Conservation (phyloP, 2,888 invertebrate species). For the Cephus pulcher region DNA sequence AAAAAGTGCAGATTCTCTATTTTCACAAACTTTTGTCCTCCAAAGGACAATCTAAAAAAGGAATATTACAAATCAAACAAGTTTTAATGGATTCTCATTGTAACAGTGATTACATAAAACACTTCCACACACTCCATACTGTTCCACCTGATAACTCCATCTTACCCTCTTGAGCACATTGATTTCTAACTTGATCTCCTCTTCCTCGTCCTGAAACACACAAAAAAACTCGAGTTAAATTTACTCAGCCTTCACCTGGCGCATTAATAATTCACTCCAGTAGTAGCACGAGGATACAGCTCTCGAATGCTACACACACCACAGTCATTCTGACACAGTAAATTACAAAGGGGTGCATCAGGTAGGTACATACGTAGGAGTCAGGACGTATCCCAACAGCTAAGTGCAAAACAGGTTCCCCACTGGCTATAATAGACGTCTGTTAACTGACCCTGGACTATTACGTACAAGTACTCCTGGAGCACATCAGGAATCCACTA, state of each 20-base stretch:
- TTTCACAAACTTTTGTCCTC: not conserved
- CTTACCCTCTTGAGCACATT: conserved; percentile 95
- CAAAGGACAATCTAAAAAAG: too few relatives aligned
- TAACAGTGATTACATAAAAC: not conserved
- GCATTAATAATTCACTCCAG: not conserved
- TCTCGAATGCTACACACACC: not conserved
- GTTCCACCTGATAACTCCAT: not conserved
- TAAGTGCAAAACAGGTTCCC: not conserved
- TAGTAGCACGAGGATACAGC: not conserved
- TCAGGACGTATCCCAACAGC: not conserved
- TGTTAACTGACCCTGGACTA: not conserved
- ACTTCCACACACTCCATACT: not conserved
- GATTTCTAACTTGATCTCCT: conserved; percentile 99
- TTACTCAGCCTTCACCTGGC: not conserved
- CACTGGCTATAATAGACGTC: not conserved
- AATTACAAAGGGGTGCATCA: not conserved
- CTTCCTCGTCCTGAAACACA: conserved; percentile 89
- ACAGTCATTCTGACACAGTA: not conserved
- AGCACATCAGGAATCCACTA: not conserved
- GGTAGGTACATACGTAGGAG: not conserved
- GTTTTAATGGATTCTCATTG: not conserved
- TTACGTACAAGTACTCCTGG: not conserved
- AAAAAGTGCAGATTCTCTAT: not conserved
- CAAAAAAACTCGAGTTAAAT: not conserved
- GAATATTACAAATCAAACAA: not conserved